Base-by-base conservation (phyloP, 2,888 invertebrate genomes). In the Drosophila falleni region DNA sequence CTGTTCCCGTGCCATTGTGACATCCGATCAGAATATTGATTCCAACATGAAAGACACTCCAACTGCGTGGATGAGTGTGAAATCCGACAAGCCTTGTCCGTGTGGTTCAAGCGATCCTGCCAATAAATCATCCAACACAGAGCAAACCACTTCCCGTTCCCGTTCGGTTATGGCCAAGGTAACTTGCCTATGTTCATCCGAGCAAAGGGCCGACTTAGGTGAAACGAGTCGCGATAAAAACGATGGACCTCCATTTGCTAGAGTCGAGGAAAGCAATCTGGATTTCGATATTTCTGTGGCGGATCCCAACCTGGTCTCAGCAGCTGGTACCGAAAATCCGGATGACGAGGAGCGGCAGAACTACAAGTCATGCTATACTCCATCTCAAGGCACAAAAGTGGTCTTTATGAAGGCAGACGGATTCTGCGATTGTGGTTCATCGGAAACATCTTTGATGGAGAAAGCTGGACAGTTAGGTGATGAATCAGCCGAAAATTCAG, bases 121-220 rank as follows among this genome's bases (percentile, higher is more conserved):
- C 8, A 51, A 49, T 6, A 77, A 70, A 11, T 42, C 77, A 2
- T 84, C 81, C 4, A 63, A 33, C 5, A 54, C 69, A 2, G 64
- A 71, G 2, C 75, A 69, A 29, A 81, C 84, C 0, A 87, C 83
- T 5, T 84, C 75, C 0, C 58, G 87, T 2, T 84, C 84, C 4
- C 87, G 51, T 11, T 89, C 89, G 3, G 58, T 84, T 4, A 67
- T 84, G 61, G 82, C 55, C n/a, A 75, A 87, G 29, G 60, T 84
- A 1, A 84, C 85, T 6, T 87, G 89, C 8, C 68, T 84, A 11
- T 89, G 87, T 35, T 53, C 58, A 2, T 62, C 85, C 5, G 37
- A 33, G 8, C 58, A 76, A 11, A 54, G 56, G 13, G 42, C 69
- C n/a, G 46, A 49, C 5, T 44, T 68, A 3, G 49, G 59, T 6